Conservation (phyloP, 2,888 invertebrate species). For the Gerris lacustris region DNA sequence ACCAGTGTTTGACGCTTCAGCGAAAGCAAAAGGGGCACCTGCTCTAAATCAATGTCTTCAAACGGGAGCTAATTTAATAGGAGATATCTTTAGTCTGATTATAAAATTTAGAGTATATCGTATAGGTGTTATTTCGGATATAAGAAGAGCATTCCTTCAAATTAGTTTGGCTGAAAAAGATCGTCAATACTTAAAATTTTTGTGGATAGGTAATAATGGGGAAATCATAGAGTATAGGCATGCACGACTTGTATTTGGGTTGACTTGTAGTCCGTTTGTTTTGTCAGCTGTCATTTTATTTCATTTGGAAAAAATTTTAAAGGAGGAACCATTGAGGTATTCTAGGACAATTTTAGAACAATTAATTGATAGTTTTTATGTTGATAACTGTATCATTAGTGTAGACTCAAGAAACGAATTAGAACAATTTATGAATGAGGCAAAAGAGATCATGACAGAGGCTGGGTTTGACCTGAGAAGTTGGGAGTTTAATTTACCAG, state of each 20-base stretch:
- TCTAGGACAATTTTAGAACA: neutral
- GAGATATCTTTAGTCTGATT: slow-evolving; percentile 23
- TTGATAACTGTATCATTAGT: slow-evolving; percentile 15
- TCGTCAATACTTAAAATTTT: slow-evolving; percentile 30
- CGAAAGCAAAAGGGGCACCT: slow-evolving; percentile 14
- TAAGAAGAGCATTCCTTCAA: slow-evolving; percentile 33
- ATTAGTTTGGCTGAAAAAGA: slow-evolving; percentile 30
- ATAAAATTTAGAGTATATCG: slow-evolving; percentile 20
- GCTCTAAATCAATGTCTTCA: slow-evolving; percentile 29
- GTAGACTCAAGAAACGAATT: neutral
- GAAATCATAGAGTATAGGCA: slow-evolving; percentile 16
- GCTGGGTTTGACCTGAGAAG: slow-evolving; percentile 16
- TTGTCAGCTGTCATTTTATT: slow-evolving; percentile 16
- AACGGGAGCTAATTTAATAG: slow-evolving; percentile 28
- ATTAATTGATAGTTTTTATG: slow-evolving; percentile 12
- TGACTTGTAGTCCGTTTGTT: slow-evolving; percentile 22
- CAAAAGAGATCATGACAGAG: slow-evolving; percentile 7
- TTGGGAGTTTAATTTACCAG: slow-evolving; percentile 13
- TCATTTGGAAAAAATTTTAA: slow-evolving; percentile 15
- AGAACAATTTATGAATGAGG: slow-evolving; percentile 10
- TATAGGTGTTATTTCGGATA: slow-evolving; percentile 26
- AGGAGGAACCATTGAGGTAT: neutral
- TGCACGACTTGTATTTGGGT: slow-evolving; percentile 21
- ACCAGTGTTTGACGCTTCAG: slow-evolving; percentile 29
- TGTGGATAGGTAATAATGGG: slow-evolving; percentile 23